Evolutionary conservation across 2,888 invertebrate species (phyloP), one percentile per base, ranked within the genome.

Genomic region (Camptogramma bilineatum): DNA sequence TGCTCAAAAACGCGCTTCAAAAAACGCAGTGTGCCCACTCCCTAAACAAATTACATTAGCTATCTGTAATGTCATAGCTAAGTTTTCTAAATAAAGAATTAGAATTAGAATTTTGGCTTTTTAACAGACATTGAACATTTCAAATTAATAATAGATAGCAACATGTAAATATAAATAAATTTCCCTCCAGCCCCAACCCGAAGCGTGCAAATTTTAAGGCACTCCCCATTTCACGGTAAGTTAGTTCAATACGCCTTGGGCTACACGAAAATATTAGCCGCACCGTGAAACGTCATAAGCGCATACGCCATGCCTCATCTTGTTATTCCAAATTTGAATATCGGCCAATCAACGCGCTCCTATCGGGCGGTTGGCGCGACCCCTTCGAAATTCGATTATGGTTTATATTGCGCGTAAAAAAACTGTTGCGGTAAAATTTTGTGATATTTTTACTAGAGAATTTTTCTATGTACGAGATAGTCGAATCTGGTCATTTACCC

Each of bases 271-370:
- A 89, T 91, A 91, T 91, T 91, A 91, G 91, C 91, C 83, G 74
- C 82, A 79, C 80, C 85, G 86, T 81, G 78, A 84, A 89, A 89
- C 82, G 82, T 82, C 82, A 80, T 88, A 85, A 78, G 81, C 80
- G 79, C 84, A 82, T 76, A 86, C 85, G 83, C 85, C 87, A 82
- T 81, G 76, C 74, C 74, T 79, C 78, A 90, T 86, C 84, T 85
- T 69, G 86, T 91, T 90, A 89, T 77, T 79, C 74, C 79, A 84
- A 91, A 91, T 91, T 90, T 91, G 91, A 90, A 91, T 91, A 90
- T 90, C 90, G 85, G 91, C 91, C 91, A 91, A 91, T 91, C 90
- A 91, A 86, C 87, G 88, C 69, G 75, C 84, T 84, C 80, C 87
- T 78, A 57, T 39, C 79, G 64, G 58, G 70, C 74, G 78, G 79